Percentiles rank a stretch among this genome's conserved stretches.
These are phyloP conservation scores for Procambarus clarkii DNA, from an alignment of 1,140 invertebrate genomes.

Conservation along the genomic window DNA sequence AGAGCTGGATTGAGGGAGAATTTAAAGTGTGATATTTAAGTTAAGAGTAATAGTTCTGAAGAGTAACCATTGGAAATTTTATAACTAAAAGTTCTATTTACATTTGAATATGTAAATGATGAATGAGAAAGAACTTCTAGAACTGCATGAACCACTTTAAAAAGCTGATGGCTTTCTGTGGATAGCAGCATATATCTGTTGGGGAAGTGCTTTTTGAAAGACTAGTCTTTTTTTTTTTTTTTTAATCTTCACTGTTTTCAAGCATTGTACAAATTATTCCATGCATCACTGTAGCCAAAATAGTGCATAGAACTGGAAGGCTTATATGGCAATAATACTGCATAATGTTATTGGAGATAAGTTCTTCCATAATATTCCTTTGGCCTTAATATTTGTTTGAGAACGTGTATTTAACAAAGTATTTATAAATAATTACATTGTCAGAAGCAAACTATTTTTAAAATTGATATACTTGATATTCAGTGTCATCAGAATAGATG, in stretches of 20 bases:
- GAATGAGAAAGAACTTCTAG: not conserved
- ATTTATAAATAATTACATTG: conserved; percentile 69
- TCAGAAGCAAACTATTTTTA: conserved; percentile 69
- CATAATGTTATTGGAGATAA: conserved; percentile 67
- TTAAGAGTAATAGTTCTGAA: conserved; percentile 26
- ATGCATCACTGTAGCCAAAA: conserved; percentile 65
- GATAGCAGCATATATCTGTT: conserved; percentile 40
- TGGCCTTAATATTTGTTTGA: conserved; percentile 71
- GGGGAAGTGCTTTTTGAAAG: conserved; percentile 56
- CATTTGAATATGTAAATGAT: conserved; percentile 34
- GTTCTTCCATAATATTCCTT: conserved; percentile 71
- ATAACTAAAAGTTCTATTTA: conserved; percentile 6
- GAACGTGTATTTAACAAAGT: conserved; percentile 59
- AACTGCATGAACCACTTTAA: conserved; percentile 22
- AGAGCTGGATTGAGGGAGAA: conserved; percentile 48
- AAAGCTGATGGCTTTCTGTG: conserved; percentile 29
- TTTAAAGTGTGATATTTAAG: conserved; percentile 44
- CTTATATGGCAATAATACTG: conserved; percentile 66
- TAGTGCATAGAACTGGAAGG: conserved; percentile 68
- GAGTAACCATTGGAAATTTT: conserved; percentile 28
- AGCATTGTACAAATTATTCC: conserved; percentile 69
- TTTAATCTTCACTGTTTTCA: conserved; percentile 54
- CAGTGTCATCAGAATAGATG: conserved; percentile 67
- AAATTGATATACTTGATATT: conserved; percentile 71
- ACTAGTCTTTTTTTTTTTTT: conserved; percentile 34